Conservation (phyloP, 2,888 invertebrate species). For the Acleris emargana region DNA sequence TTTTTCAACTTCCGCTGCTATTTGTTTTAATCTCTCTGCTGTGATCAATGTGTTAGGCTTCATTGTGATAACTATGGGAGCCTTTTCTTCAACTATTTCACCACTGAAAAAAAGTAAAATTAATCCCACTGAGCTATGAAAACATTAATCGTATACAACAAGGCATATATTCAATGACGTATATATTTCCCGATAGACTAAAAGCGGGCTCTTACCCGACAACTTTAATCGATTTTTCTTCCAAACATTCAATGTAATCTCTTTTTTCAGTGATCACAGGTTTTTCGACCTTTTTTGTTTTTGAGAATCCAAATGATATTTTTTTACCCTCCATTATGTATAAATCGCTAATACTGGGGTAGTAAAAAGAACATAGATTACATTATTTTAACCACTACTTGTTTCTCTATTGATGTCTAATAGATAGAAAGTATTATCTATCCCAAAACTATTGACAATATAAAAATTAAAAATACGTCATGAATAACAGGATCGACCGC, state of each 20-base stretch:
- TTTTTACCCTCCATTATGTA: constrained; percentile 86
- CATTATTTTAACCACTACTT: too few species aligned
- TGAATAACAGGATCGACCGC: too few species aligned
- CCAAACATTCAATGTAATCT: constrained; percentile 90
- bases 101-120: constrained; percentile 65
- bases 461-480: too few species aligned
- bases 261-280: constrained; percentile 76
- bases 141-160: too few species aligned
- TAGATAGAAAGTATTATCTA: too few species aligned
- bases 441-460: too few species aligned
- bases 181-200: not conserved
- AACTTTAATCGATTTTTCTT: constrained; percentile 90
- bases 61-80: constrained; percentile 87
- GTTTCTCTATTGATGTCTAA: too few species aligned
- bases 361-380: not conserved
- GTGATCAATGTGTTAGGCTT: constrained; percentile 82
- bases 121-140: not conserved
- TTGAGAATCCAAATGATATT: constrained; percentile 92
- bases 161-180: not conserved
- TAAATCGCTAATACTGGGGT: not conserved
- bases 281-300: constrained; percentile 81
- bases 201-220: constrained; percentile 83
- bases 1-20: constrained; percentile 77
- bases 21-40: constrained; percentile 72
- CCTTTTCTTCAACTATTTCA: constrained; percentile 76